Evolutionary conservation across 2,797 vertebrate genomes (phyloP).

Genomic region (Lithobates pipiens): DNA sequence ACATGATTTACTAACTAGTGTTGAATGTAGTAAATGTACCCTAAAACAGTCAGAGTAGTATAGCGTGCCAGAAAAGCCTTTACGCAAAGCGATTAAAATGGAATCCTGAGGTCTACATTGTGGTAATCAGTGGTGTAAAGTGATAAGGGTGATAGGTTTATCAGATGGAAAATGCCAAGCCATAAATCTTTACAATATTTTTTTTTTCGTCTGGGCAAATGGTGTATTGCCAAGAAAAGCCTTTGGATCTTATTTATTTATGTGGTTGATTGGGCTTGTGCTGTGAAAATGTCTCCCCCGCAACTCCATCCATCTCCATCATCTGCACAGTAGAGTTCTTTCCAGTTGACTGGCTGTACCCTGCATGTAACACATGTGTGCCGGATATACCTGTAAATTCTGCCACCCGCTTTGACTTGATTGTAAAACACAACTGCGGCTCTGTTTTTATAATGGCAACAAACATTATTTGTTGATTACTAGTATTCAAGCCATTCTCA

Average conservation of each 20-base stretch:
- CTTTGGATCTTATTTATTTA: constrained; percentile 57
- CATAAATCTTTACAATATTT: constrained; percentile 60
- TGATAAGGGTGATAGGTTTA: constrained; percentile 57
- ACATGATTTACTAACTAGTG: constrained; percentile 21
- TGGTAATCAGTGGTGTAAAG: constrained; percentile 41
- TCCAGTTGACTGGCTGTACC: constrained; percentile 50
- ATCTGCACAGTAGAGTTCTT: constrained; percentile 42
- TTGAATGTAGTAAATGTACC: constrained; percentile 10
- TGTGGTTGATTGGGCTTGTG: constrained; percentile 57
- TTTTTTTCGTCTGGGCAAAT: constrained; percentile 53
- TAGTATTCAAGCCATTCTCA: constrained; percentile 13
- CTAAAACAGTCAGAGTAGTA: constrained; percentile 5
- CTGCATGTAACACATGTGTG: constrained; percentile 52
- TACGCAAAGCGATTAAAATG: constrained; percentile 36
- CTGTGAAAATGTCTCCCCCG: constrained; percentile 50
- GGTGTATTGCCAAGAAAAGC: constrained; percentile 54
- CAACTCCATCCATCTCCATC: constrained; percentile 51
- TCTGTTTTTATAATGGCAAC: constrained; percentile 41
- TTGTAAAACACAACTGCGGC: constrained; percentile 33
- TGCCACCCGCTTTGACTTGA: constrained; percentile 46
- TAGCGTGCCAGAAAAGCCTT: constrained; percentile 21
- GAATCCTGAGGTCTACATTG: constrained; percentile 24
- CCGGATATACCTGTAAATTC: constrained; percentile 55
- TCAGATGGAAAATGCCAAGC: constrained; percentile 56
- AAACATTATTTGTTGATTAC: constrained; percentile 43